phyloP scores from a whole-genome alignment of 1,140 invertebrate genomes.

The Lepeophtheirus salmonis region DNA sequence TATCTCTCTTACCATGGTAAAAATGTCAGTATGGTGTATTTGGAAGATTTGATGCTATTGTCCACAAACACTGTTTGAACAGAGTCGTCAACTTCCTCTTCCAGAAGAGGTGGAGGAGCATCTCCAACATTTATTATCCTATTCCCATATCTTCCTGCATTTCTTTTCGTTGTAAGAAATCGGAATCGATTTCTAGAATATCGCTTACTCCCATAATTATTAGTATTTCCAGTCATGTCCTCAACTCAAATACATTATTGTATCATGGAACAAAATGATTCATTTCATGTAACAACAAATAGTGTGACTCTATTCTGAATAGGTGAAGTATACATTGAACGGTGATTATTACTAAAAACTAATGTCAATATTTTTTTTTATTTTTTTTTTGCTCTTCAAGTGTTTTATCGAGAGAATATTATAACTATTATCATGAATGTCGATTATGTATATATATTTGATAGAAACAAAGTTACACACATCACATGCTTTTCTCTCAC shows the following conservation, averaged over 20 bases:
- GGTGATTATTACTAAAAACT: no score
- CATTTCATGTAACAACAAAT: no score
- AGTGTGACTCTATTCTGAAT: no score
- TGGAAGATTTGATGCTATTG: conserved; percentile 23
- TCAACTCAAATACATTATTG: no score
- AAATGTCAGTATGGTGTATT: conserved; percentile 59
- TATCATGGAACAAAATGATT: background rate
- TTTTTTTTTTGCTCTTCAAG: no score
- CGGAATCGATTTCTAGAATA: background rate
- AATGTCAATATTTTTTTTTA: no score
- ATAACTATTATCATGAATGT: no score
- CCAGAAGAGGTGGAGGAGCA: background rate
- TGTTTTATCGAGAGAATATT: no score
- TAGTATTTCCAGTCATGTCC: background rate
- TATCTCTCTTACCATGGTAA: conserved; percentile 36
- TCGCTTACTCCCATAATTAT: background rate
- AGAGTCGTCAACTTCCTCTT: background rate
- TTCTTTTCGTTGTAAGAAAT: background rate
- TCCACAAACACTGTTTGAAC: conserved; percentile 10
- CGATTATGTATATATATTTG: no score
- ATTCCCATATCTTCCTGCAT: background rate
- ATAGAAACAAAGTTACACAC: no score
- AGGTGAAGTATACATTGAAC: no score
- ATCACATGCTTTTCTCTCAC: no score
- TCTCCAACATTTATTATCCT: background rate